Evolutionary conservation across 2,113 vertebrate species (phyloP).

Genomic region (Chamaea fasciata): DNA sequence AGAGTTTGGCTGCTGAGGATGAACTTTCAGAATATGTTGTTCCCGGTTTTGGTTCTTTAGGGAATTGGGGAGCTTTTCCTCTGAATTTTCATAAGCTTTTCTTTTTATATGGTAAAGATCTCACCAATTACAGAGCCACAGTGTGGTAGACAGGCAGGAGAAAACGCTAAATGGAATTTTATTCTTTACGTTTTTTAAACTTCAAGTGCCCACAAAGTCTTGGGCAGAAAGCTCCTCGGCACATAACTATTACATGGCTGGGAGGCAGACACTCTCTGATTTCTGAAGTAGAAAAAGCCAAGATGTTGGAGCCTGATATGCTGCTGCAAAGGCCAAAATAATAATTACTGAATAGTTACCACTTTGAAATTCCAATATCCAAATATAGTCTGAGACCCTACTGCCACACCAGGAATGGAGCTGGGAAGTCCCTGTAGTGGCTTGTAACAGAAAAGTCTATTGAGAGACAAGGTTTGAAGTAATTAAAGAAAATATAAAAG

Average conservation of each 20-base stretch:
- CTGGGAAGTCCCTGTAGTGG: neutral
- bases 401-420: neutral
- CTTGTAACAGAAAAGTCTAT: neutral
- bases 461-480: neutral
- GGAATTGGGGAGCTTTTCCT: conserved; percentile 4
- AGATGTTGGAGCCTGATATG: neutral
- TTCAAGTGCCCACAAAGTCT: neutral
- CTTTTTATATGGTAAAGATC: neutral
- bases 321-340: neutral
- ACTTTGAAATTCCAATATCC: neutral
- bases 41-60: conserved; percentile 25
- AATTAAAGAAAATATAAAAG: neutral
- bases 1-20: conserved; percentile 49
- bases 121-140: neutral
- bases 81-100: neutral
- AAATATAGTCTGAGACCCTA: neutral
- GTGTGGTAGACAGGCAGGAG: neutral
- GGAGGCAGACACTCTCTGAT: neutral
- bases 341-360: neutral
- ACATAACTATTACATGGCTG: neutral
- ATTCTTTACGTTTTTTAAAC: neutral
- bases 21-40: conserved; percentile 34
- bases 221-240: neutral
- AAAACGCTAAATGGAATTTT: neutral
- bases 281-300: neutral